Conservation (phyloP, 2,888 invertebrate genomes). For the Petrolisthes cinctipes region DNA sequence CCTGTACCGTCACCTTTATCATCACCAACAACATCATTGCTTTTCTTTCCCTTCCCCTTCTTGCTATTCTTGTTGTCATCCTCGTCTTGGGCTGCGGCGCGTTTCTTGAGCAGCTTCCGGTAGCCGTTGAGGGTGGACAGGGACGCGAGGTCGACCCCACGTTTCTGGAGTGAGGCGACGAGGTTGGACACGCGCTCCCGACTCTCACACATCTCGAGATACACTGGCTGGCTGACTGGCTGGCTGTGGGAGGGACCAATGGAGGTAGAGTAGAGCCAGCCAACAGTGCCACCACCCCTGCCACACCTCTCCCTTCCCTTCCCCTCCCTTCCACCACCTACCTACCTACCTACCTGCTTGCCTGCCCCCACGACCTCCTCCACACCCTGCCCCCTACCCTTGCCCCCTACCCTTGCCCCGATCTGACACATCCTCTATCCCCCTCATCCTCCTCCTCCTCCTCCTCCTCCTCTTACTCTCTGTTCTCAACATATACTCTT, state of each 20-base stretch:
- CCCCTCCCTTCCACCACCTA: neutral
- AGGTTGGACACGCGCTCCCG: slow-evolving; percentile 54
- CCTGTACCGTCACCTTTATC: neutral
- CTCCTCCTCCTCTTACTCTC: neutral
- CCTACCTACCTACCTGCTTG: neutral
- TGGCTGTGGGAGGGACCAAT: neutral
- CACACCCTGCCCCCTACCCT: neutral
- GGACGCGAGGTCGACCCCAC: slow-evolving; percentile 41
- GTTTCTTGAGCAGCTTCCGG: slow-evolving; percentile 38
- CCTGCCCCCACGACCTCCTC: neutral
- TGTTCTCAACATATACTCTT: neutral
- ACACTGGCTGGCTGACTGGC: slow-evolving; percentile 34
- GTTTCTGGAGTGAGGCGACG: slow-evolving; percentile 46
- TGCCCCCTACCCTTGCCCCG: neutral
- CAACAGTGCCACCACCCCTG: neutral
- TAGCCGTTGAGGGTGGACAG: slow-evolving; percentile 42
- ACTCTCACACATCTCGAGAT: slow-evolving; percentile 50
- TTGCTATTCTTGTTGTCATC: slow-evolving; percentile 21
- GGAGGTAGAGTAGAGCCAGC: neutral
- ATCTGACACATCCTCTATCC: neutral
- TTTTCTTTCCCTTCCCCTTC: neutral
- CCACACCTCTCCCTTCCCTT: neutral
- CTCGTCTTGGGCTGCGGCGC: slow-evolving; percentile 5
- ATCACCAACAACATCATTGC: neutral
- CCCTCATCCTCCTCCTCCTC: neutral